Base-by-base conservation (phyloP, 2,797 vertebrate species). In the Coregonus sp. region DNA sequence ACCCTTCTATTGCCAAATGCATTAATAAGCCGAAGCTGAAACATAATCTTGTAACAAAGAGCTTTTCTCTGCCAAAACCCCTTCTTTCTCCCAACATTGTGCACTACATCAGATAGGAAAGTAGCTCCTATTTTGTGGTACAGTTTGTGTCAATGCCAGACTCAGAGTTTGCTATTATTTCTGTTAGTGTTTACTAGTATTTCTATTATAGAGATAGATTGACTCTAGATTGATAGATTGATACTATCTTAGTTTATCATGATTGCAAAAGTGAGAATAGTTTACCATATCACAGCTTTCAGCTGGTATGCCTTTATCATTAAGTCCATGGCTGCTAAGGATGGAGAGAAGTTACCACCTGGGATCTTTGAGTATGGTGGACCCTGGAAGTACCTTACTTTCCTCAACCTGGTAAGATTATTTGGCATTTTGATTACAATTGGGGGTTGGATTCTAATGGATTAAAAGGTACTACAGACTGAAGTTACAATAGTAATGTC, bases 321-420 rank as follows among this genome's bases (percentile, higher is more conserved):
- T 37, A 88, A 92, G 87, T 84, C 86, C 80, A 18, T 91, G 72
- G 88, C 50, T 61, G 71, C 82, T 3, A 75, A 40, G 85, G 87
- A 82, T 78, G 81, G 84, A 77, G 89, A 93, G 73, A 79, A 92
- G 0, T 33, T 86, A 68, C 93, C 94, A 25, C 31, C 84, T 74
- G 92, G 92, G 76, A 85, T 96, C 75, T 95, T 96, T 87, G 80
- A 84, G 52, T 95, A 95, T 0, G 96, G 95, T n/a, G 95, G 95
- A 80, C 95, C 93, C 1, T 97, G 95, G 95, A 98, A 97, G 88
- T 98, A 96, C 83, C 91, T 98, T 80, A 98, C 97, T 1, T 90
- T 98, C 67, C 89, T 98, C 81, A 98, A 98, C 89, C 89, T 98
- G 95, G 97, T 98, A 93, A 95, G 95, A 79, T 20, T 70, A 35